phyloP scores from a whole-genome alignment of 2,797 vertebrate genomes.

The Tinamus major region DNA sequence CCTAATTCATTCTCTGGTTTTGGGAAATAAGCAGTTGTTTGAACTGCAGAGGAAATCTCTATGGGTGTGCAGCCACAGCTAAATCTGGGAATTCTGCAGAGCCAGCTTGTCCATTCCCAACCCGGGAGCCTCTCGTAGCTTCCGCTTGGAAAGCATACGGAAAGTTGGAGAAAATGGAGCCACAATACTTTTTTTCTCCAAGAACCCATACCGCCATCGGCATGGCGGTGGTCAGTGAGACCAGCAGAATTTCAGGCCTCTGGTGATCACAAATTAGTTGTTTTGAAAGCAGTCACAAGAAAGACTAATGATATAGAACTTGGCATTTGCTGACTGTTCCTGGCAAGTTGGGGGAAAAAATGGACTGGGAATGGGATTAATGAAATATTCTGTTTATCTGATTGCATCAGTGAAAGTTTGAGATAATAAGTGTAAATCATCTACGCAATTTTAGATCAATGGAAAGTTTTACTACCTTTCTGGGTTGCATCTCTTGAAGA shows the following conservation, averaged over 20 bases:
- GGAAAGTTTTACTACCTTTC: neutral
- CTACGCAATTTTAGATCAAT: neutral
- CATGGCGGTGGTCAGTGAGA: constrained; percentile 51
- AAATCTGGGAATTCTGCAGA: accelerated
- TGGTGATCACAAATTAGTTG: constrained; percentile 31
- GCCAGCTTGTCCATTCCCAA: accelerated
- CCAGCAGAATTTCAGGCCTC: constrained; percentile 44
- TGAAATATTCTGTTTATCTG: constrained; percentile 37
- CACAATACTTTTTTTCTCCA: neutral
- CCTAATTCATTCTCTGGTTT: neutral
- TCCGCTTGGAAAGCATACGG: neutral
- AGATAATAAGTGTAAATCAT: constrained; percentile 11
- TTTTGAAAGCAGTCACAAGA: constrained; percentile 47
- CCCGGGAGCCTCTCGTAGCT: neutral
- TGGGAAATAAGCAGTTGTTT: neutral
- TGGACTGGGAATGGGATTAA: constrained; percentile 21
- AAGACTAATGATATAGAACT: constrained; percentile 42
- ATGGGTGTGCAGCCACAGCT: neutral
- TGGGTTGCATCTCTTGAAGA: neutral
- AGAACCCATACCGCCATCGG: neutral
- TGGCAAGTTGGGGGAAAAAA: neutral
- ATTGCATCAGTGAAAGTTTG: constrained; percentile 3
- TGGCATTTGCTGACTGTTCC: constrained; percentile 25
- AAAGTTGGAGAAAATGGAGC: neutral
- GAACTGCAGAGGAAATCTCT: neutral